Base-by-base conservation (phyloP, 1,140 invertebrate genomes). In the Pseudomyrmex gracilis region DNA sequence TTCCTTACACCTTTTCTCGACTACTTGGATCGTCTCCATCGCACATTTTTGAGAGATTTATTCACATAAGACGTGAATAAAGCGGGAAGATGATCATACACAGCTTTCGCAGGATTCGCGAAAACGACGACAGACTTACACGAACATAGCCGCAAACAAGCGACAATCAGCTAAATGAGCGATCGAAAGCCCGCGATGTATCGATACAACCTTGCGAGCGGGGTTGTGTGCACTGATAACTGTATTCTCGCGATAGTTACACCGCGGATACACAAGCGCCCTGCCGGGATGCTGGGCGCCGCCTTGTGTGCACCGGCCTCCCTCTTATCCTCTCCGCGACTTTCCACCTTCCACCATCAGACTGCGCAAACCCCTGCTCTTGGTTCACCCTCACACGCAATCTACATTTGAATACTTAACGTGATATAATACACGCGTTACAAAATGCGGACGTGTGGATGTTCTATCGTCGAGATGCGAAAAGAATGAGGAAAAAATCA, bases 231-330 rank as follows among this genome's bases (percentile, higher is more conserved):
- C 87, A 88, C 87, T 77, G 45, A 71, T 57, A 34, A 60, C 47
- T 22, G 57, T 15, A 7, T 20, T 47, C 45, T 43, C n/a, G 45
- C n/a, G 45, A 13, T 61, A 17, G n/a, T 43, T 73, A 70, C 85
- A 85, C 80, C 68, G 68, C 86, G 87, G 86, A 84, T 84, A 76
- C 55, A 60, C 55, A 1, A 95, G 96, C 1, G 96, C 97, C 83
- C 77, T 80, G 87, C 82, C 73, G 87, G 83, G 89, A 82, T 89
- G 90, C 90, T 93, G 92, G 92, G 92, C 92, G 92, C 13, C 34
- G 34, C 34, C 34, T 34, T 22, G 53, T 22, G 53, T 24, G 34
- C 34, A 34, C 93, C 89, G 92, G 93, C 91, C 89, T 87, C 88
- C 84, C 78, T 7, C 77, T 73, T 83, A 74, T 76, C 83, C 86